Conservation (phyloP, 2,888 invertebrate species). For the Pseudococcus viburni region DNA sequence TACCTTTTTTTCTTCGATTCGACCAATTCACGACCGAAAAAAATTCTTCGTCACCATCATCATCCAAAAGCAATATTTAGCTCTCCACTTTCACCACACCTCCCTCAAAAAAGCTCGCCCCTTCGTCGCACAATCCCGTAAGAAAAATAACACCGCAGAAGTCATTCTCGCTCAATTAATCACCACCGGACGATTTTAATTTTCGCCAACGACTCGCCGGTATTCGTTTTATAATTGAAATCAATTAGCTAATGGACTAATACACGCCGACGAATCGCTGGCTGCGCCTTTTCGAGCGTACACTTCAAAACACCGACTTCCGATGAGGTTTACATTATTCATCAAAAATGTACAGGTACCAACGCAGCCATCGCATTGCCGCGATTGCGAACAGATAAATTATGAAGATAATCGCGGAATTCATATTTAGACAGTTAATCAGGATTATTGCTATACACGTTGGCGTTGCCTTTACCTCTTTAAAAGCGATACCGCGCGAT, state of each 20-base stretch:
- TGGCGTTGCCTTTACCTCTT: neutral
- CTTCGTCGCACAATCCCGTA: too few species aligned
- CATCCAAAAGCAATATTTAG: too few species aligned
- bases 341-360: conserved; percentile 28
- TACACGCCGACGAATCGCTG: neutral
- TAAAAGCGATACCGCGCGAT: neutral
- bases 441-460: conserved; percentile 36
- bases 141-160: neutral
- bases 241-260: conserved; percentile 58
- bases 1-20: too few species aligned
- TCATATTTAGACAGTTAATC: conserved; percentile 53
- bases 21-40: too few species aligned
- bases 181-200: conserved; percentile 2
- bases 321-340: conserved; percentile 50
- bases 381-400: conserved; percentile 44
- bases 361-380: neutral
- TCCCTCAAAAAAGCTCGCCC: neutral
- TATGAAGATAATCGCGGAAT: conserved; percentile 51
- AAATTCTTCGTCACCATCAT: too few species aligned
- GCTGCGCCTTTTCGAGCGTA: neutral
- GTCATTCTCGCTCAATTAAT: conserved; percentile 29
- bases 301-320: conserved; percentile 42
- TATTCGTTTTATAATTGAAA: conserved; percentile 46
- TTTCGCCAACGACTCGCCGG: neutral
- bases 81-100: neutral